Base-by-base conservation (phyloP, 2,797 vertebrate species). In the Fistularia tabacaria region DNA sequence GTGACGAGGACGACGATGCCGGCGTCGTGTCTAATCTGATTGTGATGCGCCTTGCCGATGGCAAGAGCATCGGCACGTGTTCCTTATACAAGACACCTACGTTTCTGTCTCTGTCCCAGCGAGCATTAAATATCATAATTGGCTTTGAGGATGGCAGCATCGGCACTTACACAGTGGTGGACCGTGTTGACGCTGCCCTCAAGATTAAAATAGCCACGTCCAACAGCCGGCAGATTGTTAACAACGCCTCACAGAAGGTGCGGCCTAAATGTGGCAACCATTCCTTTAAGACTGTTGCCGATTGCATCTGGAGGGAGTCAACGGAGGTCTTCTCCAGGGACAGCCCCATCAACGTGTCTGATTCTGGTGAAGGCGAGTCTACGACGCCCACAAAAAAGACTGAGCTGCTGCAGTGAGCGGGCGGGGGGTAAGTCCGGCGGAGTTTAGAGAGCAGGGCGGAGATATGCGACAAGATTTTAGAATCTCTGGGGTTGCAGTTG, bases 161-260 rank as follows among this genome's bases (percentile, higher is more conserved):
- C 13, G 96, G 96, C 61, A 98, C 96, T 5, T 99, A 99, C 80
- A 99, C 97, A 0, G 97, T 99, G 7, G 97, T 99, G 65, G 97
- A 99, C 70, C 93, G 97, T 0, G 97, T 99, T 0, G 97, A 99
- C 3, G 97, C 97, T 0, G 92, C 97, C 2, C 88, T 99, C 71
- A 99, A 99, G 84, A 99, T 99, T 71, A 99, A 99, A 86, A 99
- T 99, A 9, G 97, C 97, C 80, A 98, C 97, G 54, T 99, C 97
- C 43, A 99, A 98, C 77, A 99, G 97, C 85, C 94, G 97, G 25
- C 97, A 99, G 78, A 98, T 99, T 80, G 97, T 99, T 89, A 98
- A 92, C 88, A 98, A 90, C 1, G 64, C 95, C 47, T 90, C 95
- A 1, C 96, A 98, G 79, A 90, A 94, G 71, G 92, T 95, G 69